Base-by-base conservation (phyloP, 2,888 invertebrate genomes). In the Agrochola litura region DNA sequence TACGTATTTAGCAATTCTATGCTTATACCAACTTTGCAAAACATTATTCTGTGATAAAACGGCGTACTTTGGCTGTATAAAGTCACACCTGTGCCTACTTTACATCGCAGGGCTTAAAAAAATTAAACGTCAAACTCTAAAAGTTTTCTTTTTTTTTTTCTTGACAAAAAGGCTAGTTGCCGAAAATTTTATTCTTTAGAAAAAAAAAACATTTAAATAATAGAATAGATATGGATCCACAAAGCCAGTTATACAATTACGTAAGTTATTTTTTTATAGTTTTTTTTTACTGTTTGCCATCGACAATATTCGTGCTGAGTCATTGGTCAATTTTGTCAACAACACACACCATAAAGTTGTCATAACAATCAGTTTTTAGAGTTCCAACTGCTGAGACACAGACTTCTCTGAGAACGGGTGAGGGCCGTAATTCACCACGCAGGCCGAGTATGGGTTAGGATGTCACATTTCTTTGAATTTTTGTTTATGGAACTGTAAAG, bases 241-340 rank as follows among this genome's bases (percentile, higher is more conserved):
- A 89, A 10, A 88, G 86, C 65, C 90, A 90, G 69, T 81, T 91
- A 54, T 90, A 90, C 73, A 87, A 88, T 67, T 91, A 90, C 73
- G 90, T 91, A 66, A 90, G 91, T 30, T 54, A n/a, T 37, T 2
- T 46, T 65, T 16, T n/a, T 19, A 19, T 19, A 6, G n/a, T n/a
- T n/a, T 52, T 6, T 52, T 52, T 52, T 19, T 52, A 3, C n/a
- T n/a, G n/a, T 16, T 37, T 10, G 22, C 54, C n/a, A n/a, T 56
- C 54, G 54, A 9, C 10, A 10, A 10, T 22, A 3, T 56, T 56
- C 5, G 10, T 10, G 10, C 10, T n/a, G 5, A n/a, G n/a, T 12
- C 1, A 22, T 54, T 10, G 10, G 22, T 54, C 3, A 54, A 54
- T 54, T 54, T 54, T n/a, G 4, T 2, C n/a, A 54, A 54, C n/a